These are phyloP conservation scores for Takifugu bimaculatus DNA, from an alignment of 2,113 vertebrate genomes.

Conservation along the genomic window DNA sequence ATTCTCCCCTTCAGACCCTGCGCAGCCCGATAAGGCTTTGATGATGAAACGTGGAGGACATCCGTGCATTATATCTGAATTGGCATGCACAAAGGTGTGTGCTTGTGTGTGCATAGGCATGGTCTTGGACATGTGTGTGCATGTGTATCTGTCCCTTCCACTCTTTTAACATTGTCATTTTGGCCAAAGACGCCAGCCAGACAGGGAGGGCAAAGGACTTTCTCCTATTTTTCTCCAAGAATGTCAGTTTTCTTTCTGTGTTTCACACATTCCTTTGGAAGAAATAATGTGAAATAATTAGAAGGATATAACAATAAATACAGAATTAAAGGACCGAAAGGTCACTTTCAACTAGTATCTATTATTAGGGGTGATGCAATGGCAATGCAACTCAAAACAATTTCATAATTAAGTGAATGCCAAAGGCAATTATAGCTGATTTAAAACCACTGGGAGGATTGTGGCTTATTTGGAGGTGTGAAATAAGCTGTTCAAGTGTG, in stretches of 20 bases:
- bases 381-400: too few species aligned
- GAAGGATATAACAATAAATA: too few species aligned
- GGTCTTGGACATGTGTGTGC: conserved; percentile 3
- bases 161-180: conserved; percentile 53
- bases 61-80: conserved; percentile 71
- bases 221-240: conserved; percentile 41
- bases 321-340: too few species aligned
- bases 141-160: conserved; percentile 20
- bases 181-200: conserved; percentile 36
- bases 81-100: conserved; percentile 60
- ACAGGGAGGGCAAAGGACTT: conserved; percentile 33
- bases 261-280: background rate
- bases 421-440: too few species aligned
- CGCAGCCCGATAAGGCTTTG: conserved; percentile 73
- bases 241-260: conserved; percentile 17
- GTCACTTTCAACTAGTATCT: too few species aligned
- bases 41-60: conserved; percentile 82
- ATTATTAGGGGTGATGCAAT: too few species aligned
- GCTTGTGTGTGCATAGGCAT: conserved; percentile 17
- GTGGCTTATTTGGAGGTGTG: too few species aligned
- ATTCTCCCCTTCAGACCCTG: conserved; percentile 75
- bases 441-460: too few species aligned
- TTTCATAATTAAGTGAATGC: too few species aligned
- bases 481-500: too few species aligned
- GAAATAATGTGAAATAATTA: too few species aligned